Conservation (phyloP, 2,797 vertebrate genomes). For the Mus minutoides region DNA sequence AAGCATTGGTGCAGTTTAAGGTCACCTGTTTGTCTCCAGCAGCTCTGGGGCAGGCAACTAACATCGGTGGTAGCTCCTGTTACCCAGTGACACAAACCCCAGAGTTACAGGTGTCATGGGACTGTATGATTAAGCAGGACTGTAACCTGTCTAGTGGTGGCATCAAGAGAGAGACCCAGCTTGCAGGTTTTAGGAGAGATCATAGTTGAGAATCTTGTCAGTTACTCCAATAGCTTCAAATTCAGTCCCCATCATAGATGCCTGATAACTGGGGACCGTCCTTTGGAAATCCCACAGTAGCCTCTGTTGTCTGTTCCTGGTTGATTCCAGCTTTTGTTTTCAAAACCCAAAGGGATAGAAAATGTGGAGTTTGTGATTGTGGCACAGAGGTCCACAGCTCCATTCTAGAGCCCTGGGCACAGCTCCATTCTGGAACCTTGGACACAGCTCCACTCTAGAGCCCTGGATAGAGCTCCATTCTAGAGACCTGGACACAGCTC, state of each 20-base stretch:
- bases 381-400: too few species aligned
- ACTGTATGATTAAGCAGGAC: not conserved
- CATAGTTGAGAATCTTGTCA: not conserved
- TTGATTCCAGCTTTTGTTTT: not conserved
- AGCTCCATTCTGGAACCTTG: not conserved
- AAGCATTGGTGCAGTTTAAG: not conserved
- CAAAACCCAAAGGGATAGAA: not conserved
- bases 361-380: fast-evolving
- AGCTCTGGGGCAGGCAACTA: not conserved
- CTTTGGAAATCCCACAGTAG: not conserved
- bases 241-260: not conserved
- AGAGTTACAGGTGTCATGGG: not conserved
- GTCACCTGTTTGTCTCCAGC: not conserved
- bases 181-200: not conserved
- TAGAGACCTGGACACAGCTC: too few species aligned
- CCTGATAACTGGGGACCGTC: not conserved
- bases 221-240: not conserved
- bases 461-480: too few species aligned
- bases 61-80: not conserved
- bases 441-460: not conserved
- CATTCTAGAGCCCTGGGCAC: too few species aligned
- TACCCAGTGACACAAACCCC: not conserved
- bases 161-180: not conserved
- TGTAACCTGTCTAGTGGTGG: not conserved
- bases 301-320: fast-evolving